Evolutionary conservation across 2,888 invertebrate species (phyloP), one percentile per base, ranked within the genome.

Genomic region (Apoda limacodes): DNA sequence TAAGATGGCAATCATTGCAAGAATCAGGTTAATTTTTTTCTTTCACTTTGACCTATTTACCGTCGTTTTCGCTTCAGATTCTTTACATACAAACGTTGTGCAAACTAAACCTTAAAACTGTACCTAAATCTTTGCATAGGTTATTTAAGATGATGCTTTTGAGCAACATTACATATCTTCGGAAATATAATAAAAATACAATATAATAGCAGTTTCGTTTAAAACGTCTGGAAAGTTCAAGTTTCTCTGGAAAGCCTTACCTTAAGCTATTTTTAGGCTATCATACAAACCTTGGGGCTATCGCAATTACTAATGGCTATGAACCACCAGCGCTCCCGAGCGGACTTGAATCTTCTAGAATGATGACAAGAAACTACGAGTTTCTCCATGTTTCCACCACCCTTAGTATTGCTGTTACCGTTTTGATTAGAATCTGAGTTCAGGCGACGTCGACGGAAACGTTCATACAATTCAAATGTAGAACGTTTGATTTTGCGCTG

Each of bases 291-390:
- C 78, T 85, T 85, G 13, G 75, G 74, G 22, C 84, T 84, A 26
- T 88, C 85, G 56, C 94, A 95, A 53, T 92, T 92, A 40, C 91
- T 89, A 19, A 94, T 72, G 1, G 92, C 95, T 17, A 97, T 85
- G 52, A 93, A 97, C 96, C 97, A 97, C 96, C 96, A 97, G 14
- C 96, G 71, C 53, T 93, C 94, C 28, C 96, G 82, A 0, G 89
- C 85, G 1, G 93, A 92, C 3, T 87, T 72, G 60, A 95, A 95
- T 30, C 86, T 80, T 30, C 93, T 75, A 1, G 86, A 82, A 50
- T 87, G 88, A 44, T 84, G 85, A 45, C 89, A 90, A 3, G 82
- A 71, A 0, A 87, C 82, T 2, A 82, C 40, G 4, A 82, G 55
- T 3, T 52, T 58, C 34, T 71, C 71, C 0, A 40, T 54, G 3